Conservation (phyloP, 2,113 vertebrate genomes). For the Dromaius novaehollandiae region DNA sequence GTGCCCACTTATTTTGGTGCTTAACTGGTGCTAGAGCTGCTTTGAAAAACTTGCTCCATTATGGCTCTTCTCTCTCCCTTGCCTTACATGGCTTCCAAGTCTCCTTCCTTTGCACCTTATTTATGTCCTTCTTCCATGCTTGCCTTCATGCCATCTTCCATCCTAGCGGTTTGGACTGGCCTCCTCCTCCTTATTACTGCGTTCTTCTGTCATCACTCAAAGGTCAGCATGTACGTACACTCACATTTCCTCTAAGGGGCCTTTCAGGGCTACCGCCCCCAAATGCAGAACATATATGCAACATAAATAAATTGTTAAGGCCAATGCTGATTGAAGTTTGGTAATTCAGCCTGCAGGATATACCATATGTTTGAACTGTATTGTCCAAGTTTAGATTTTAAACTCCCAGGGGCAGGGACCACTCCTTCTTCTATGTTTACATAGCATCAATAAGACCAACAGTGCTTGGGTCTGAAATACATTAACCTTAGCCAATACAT, state of each 20-base stretch:
- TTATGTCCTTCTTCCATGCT: background rate
- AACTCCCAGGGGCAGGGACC: constrained; percentile 56
- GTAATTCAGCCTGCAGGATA: constrained; percentile 56
- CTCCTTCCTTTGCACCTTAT: background rate
- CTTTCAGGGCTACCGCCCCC: background rate
- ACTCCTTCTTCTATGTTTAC: constrained; percentile 69
- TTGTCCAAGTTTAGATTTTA: constrained; percentile 52
- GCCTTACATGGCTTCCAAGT: background rate
- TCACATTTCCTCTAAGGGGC: constrained; percentile 14
- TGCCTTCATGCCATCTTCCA: background rate
- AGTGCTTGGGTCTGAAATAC: constrained; percentile 46
- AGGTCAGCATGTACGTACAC: background rate
- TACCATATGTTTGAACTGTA: constrained; percentile 58
- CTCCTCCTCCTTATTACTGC: background rate
- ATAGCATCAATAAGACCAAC: constrained; percentile 57
- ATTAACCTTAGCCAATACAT: constrained; percentile 62
- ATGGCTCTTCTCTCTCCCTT: background rate
- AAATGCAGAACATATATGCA: constrained; percentile 24
- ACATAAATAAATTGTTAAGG: constrained; percentile 59
- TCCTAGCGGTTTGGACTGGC: background rate
- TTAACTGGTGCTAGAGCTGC: constrained; percentile 33
- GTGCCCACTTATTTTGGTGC: constrained; percentile 35
- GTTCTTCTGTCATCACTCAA: background rate
- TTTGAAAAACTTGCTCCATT: background rate
- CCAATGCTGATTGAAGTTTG: constrained; percentile 47